These are phyloP conservation scores for Tadarida brasiliensis DNA, from an alignment of 2,797 vertebrate genomes.

Conservation along the genomic window DNA sequence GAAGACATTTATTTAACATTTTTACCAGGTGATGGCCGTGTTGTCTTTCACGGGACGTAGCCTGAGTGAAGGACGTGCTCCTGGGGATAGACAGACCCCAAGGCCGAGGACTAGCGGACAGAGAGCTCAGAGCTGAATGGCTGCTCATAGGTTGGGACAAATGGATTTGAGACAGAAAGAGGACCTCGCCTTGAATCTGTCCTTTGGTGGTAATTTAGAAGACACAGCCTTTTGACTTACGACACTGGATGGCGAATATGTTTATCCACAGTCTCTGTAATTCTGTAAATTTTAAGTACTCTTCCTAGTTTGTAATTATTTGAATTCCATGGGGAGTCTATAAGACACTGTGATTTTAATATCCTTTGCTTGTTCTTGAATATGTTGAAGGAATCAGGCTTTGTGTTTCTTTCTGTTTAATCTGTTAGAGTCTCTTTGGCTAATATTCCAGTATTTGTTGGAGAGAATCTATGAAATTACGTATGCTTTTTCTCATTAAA, in stretches of 20 bases:
- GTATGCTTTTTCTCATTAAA: not conserved
- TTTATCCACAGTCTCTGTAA: not conserved
- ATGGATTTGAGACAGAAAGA: not conserved
- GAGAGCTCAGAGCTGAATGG: not conserved
- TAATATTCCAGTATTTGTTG: not conserved
- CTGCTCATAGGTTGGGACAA: not conserved
- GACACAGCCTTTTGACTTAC: not conserved
- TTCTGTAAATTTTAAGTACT: not conserved
- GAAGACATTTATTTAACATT: not conserved
- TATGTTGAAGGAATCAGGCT: not conserved
- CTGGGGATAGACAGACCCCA: not conserved
- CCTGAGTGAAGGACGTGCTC: not conserved
- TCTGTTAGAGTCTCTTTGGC: not conserved
- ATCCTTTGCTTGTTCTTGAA: not conserved
- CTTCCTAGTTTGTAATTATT: not conserved
- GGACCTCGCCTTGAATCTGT: not conserved
- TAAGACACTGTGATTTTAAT: not conserved
- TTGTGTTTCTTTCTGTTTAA: constrained; percentile 10
- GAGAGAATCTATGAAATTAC: constrained; percentile 17
- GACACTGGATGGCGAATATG: not conserved
- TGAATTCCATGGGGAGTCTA: not conserved
- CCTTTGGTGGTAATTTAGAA: not conserved
- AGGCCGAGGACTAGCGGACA: not conserved
- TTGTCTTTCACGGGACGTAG: not conserved
- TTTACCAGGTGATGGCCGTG: not conserved